A percentile compares a stretch with the other conserved stretches of the same genome.
Conservation (phyloP, 2,113 vertebrate species). For the Rhabdornis inornatus region DNA sequence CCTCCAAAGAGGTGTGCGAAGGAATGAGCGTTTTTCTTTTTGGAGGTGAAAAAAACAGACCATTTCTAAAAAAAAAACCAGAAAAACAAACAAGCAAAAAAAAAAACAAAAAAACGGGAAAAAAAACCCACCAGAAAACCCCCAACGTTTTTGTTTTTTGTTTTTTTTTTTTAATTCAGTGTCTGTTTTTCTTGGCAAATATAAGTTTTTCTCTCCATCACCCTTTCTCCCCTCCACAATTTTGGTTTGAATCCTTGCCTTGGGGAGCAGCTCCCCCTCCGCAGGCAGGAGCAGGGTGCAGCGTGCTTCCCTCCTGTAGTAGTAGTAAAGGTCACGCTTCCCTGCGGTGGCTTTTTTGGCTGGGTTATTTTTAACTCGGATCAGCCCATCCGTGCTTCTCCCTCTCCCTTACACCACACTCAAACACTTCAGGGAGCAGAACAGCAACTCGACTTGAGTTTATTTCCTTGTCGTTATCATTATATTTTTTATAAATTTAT, state of each 20-base stretch:
- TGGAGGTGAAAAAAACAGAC: accelerated
- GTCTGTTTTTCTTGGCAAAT: accelerated
- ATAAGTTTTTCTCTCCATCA: not conserved
- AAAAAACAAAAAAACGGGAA: too few relatives aligned
- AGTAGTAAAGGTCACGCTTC: slow-evolving; percentile 57
- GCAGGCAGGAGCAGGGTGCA: not conserved
- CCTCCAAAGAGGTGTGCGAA: not conserved
- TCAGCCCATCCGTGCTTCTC: not conserved
- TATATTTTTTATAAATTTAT: not conserved
- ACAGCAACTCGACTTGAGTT: not conserved
- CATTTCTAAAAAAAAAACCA: not conserved
- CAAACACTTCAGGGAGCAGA: not conserved
- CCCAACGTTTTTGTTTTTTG: too few relatives aligned
- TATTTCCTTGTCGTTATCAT: not conserved
- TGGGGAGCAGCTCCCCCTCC: not conserved
- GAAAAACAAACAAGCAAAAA: too few relatives aligned
- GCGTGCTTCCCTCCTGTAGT: slow-evolving; percentile 13
- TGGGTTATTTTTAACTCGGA: slow-evolving; percentile 27
- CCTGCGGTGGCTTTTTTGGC: slow-evolving; percentile 14
- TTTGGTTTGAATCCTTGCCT: not conserved
- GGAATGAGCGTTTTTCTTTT: not conserved
- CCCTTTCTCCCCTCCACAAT: accelerated
- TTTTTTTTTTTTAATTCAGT: accelerated
- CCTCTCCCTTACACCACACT: not conserved
- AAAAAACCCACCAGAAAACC: too few relatives aligned